Conservation (phyloP, 2,797 vertebrate species). For the Oryzias dopingdopingensis region DNA sequence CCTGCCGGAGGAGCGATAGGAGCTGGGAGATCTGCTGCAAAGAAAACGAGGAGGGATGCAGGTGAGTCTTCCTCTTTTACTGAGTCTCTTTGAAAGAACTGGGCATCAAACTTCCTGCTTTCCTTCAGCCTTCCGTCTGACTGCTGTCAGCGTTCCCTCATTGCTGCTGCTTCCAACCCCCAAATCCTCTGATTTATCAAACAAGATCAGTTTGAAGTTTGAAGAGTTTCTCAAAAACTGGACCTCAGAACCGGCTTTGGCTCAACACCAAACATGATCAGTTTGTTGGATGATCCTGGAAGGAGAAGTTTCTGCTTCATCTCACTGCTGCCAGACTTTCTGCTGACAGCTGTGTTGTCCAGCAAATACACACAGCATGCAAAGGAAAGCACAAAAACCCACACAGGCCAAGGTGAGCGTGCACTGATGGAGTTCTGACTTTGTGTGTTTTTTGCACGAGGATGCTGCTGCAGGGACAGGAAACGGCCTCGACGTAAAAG, state of each 20-base stretch:
- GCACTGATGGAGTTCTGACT: slow-evolving; percentile 33
- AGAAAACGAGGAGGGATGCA: slow-evolving; percentile 60
- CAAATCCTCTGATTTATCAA: no score
- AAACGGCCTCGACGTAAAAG: slow-evolving; percentile 65
- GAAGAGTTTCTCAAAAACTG: no score
- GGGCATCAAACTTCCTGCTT: background rate
- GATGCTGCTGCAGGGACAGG: slow-evolving; percentile 49
- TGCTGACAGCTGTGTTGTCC: slow-evolving; percentile 58
- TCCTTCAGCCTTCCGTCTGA: no score
- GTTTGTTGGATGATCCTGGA: no score
- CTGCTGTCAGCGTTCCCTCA: no score
- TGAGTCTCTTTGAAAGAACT: background rate
- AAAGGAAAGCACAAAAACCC: slow-evolving; percentile 58
- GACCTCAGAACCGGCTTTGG: no score
- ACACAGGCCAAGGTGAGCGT: slow-evolving; percentile 23
- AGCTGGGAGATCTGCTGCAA: slow-evolving; percentile 97
- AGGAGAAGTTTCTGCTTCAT: slow-evolving; percentile 2
- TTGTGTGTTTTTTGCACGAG: slow-evolving; percentile 46
- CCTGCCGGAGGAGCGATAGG: slow-evolving; percentile 91
- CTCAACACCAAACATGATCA: no score
- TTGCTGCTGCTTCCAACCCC: no score
- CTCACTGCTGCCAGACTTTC: slow-evolving; percentile 37
- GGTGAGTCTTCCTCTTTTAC: no score
- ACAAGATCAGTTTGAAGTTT: no score
- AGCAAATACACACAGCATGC: slow-evolving; percentile 46